A percentile compares a stretch with the other conserved stretches of the same genome.
phyloP scores from a whole-genome alignment of 2,888 invertebrate species.

The Helicoverpa assulta region DNA sequence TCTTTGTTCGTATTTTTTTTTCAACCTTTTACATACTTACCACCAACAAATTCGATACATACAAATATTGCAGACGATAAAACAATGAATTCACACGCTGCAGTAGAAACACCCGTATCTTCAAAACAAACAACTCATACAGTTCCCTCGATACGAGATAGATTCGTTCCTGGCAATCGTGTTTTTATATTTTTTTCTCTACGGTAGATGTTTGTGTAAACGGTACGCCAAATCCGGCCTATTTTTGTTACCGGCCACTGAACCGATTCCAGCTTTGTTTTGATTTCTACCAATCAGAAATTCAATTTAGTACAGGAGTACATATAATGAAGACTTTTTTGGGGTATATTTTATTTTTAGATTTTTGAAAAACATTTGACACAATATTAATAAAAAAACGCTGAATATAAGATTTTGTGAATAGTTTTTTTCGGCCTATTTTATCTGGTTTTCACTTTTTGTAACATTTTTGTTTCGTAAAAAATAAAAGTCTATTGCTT shows the following conservation, averaged over 20 bases:
- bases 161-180: constrained; percentile 52
- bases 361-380: constrained; percentile 42
- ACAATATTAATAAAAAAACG: constrained; percentile 41
- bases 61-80: background rate
- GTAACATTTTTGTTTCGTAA: background rate
- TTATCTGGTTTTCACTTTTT: background rate
- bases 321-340: constrained; percentile 57
- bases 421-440: constrained; percentile 24
- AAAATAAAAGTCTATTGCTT: background rate
- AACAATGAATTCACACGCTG: background rate
- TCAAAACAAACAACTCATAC: constrained; percentile 15
- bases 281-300: constrained; percentile 66
- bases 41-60: background rate
- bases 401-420: constrained; percentile 37
- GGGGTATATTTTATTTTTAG: constrained; percentile 32
- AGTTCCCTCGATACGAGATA: constrained; percentile 9
- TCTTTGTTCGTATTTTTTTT: background rate
- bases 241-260: constrained; percentile 77
- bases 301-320: constrained; percentile 63
- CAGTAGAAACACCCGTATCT: background rate
- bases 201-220: constrained; percentile 70
- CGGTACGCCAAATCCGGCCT: constrained; percentile 72
- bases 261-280: constrained; percentile 68
- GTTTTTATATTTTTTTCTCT: constrained; percentile 64
- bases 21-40: background rate